Evolutionary conservation across 2,797 vertebrate genomes (phyloP), one percentile per base, ranked within the genome.

Genomic region (Siniperca scherzeri): DNA sequence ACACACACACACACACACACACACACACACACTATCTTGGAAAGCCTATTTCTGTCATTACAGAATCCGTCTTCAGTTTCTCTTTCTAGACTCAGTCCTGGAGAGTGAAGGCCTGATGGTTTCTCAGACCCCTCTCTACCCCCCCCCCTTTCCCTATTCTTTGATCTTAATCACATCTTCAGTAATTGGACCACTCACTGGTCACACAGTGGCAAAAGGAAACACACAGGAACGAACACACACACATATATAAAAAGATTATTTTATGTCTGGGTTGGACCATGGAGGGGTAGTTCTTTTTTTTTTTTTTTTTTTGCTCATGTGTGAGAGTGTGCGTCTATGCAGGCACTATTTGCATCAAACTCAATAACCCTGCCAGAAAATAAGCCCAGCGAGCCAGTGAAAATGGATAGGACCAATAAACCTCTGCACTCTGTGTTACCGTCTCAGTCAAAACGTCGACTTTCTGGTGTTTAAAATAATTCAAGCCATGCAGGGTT

Each of bases 61-160:
- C 71, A 77, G 64, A 87, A 55, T 81, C 77, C 2, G 17, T 80
- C 74, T 82, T 48, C 60, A 74, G 76, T 80, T 81, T 78, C 46
- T 86, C 80, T 90, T 88, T 90, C 78, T 79, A 76, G 81, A 74
- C 83, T 82, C 6, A 1, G 57, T 80, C 84, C 62, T 88, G 25
- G 64, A 66, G 70, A 87, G 27, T 17, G 40, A 78, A 40, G 5
- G 2, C 22, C 70, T 79, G 12, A 46, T 71, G 52, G 30, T 72
- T 56, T 70, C 46, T 70, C 56, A 14, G 33, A 60, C 27, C 53
- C 11, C n/a, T 30, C 10, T 2, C 19, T 1, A 21, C 17, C 9
- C 13, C 27, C 10, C 3, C 33, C 19, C 25, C 4, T 44, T 62
- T 73, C 66, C 42, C 44, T 40, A 40, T 33, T 12, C 70, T 84